phyloP scores from a whole-genome alignment of 2,888 invertebrate genomes.

The Acanthosepion pharaonis region DNA sequence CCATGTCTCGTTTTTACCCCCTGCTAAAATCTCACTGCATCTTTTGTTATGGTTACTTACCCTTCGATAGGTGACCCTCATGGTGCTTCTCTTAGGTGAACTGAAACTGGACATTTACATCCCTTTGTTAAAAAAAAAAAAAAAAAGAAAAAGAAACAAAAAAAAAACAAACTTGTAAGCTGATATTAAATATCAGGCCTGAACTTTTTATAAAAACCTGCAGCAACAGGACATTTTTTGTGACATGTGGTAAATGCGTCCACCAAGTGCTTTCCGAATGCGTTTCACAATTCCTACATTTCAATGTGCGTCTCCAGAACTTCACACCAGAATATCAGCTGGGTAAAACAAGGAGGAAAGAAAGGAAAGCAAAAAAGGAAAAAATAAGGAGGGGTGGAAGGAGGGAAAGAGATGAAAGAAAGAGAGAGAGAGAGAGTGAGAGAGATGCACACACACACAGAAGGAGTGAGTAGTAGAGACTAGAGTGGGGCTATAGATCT shows the following conservation, averaged over 20 bases:
- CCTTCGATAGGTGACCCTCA: constrained; percentile 46
- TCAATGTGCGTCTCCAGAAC: neutral
- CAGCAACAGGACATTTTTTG: constrained; percentile 4
- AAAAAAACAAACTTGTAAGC: neutral
- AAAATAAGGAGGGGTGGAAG: neutral
- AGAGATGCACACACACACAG: neutral
- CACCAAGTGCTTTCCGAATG: neutral
- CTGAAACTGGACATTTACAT: constrained; percentile 46
- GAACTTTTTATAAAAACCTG: constrained; percentile 2
- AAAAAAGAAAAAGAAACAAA: neutral
- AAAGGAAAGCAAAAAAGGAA: neutral
- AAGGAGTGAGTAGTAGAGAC: neutral
- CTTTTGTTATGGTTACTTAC: constrained; percentile 23
- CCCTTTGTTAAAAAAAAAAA: constrained; percentile 24
- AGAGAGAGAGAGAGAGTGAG: neutral
- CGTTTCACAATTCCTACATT: constrained; percentile 7
- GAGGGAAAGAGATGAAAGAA: neutral
- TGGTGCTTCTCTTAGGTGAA: constrained; percentile 40
- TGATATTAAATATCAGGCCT: neutral
- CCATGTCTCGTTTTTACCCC: neutral
- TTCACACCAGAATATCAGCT: neutral
- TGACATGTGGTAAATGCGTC: neutral
- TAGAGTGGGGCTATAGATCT: neutral
- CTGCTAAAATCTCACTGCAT: neutral
- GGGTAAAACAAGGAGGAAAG: neutral